Base-by-base conservation (phyloP, 2,113 vertebrate genomes). In the Noctilio leporinus region DNA sequence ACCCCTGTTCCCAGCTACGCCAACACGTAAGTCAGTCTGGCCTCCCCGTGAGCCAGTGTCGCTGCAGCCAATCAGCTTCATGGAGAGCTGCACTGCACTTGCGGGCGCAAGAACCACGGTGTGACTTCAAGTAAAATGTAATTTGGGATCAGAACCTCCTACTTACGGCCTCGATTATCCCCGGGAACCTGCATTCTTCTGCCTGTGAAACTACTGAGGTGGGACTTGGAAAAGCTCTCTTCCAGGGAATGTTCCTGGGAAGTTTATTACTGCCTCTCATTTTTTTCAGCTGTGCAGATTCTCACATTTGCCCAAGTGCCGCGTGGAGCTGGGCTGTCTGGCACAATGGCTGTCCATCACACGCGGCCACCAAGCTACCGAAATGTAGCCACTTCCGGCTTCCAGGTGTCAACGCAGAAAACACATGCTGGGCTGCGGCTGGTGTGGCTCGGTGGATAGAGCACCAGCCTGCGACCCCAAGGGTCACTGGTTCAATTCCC, bases 21-120 rank as follows among this genome's bases (percentile, higher is more conserved):
- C 5, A 14, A 1, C 51, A 16, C 40, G 24, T 16, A 67, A 7
- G 22, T 2, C 82, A 1, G 2, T 16, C 47, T 2, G 7, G 22
- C 40, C 28, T 67, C 57, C 59, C 3, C 0, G 0, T 15, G 0
- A 0, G 28, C 14, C 55, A 0, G 1, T 2, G n/a, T 14, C 38
- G 10, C 1, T 4, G 5, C 3, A 3, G 30, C n/a, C 10, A 7
- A 53, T 0, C 38, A 51, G 69, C 30, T 55, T 38, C 47, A 15
- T 2, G 12, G 35, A 12, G 67, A 65, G 17, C 1, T 40, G 15
- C 4, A 6, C 57, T 38, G 67, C 14, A 24, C 5, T 57, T n/a
- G 15, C 0, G 2, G 53, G 33, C 0, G 38, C 1, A 10, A 70
- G 45, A n/a, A 26, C 33, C 38, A 19, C 28, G 38, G 12, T 15